Evolutionary conservation across 2,888 invertebrate genomes (phyloP), one percentile per base, ranked within the genome.

Genomic region (Ligdia adustata): DNA sequence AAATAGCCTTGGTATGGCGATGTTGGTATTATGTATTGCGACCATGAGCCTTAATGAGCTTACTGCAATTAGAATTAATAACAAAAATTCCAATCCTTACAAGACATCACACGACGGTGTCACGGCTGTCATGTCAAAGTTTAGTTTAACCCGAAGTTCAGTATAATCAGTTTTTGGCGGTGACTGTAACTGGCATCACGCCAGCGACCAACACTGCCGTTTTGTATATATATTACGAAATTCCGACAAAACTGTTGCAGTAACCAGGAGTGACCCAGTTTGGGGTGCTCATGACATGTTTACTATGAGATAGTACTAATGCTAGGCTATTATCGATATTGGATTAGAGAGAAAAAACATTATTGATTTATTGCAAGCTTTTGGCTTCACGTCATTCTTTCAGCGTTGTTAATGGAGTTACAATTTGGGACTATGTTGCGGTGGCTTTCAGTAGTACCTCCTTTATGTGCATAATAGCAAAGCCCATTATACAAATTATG

Each of bases 171-270:
- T 35, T 33, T 12, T 40, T 43, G 46, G 45, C 33, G 64, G 64
- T 64, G 61, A 66, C 61, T 78, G 75, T 75, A 76, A 63, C 72
- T 86, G 88, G 89, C 85, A 64, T 47, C 26, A 38, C 27, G 69
- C 88, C 88, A 85, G 73, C 55, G 57, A 52, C 65, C 51, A 70
- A 62, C 67, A 62, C 69, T 71, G 66, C 66, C 73, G 81, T 79
- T 82, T 83, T 82, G 81, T 82, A 75, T 84, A 79, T 47, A 24
- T 52, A 42, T 89, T 87, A 85, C 85, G 86, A 87, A 86, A 88
- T 88, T 85, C 78, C 79, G 75, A 75, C 85, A 83, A 87, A 86
- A 81, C 80, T 77, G 83, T 82, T 87, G 83, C 87, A 82, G 47
- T 48, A 49, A 53, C 79, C 79, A 64, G 60, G 68, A 66, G 62